Percentiles rank a stretch among this genome's conserved stretches.
Conservation (phyloP, 2,797 vertebrate species). For the Lates japonicus region DNA sequence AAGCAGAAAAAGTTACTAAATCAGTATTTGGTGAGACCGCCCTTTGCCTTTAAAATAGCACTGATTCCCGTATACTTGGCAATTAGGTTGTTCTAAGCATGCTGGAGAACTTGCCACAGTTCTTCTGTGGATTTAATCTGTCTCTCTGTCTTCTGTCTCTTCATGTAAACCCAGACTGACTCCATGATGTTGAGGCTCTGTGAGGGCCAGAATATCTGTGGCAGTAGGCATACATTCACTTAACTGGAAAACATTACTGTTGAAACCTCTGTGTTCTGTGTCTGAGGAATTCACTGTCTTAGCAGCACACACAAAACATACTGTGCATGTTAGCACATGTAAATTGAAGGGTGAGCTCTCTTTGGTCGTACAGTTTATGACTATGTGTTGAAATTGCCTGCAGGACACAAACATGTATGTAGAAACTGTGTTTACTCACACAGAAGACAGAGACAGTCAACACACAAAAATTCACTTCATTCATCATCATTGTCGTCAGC, state of each 20-base stretch:
- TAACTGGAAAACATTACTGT: background rate
- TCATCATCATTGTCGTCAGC: conserved; percentile 4
- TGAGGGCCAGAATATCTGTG: too few species aligned
- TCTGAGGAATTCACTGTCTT: conserved; percentile 6
- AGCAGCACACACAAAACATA: conserved; percentile 7
- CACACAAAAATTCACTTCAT: conserved; percentile 12
- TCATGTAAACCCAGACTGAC: background rate
- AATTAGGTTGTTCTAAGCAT: too few species aligned
- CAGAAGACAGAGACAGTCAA: background rate
- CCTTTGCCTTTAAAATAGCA: too few species aligned
- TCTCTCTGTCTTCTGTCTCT: background rate
- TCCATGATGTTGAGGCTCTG: background rate
- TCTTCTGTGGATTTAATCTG: background rate
- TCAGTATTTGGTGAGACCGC: too few species aligned
- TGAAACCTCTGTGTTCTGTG: too few species aligned
- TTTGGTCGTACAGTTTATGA: conserved; percentile 8
- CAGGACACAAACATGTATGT: background rate
- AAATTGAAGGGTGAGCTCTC: conserved; percentile 9
- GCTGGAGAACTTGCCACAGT: too few species aligned
- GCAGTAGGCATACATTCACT: background rate
- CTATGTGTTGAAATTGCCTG: conserved; percentile 25
- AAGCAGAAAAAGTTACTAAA: too few species aligned
- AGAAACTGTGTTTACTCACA: background rate
- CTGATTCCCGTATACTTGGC: too few species aligned
- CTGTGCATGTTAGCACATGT: conserved; percentile 47